phyloP scores from a whole-genome alignment of 2,797 vertebrate genomes.

The Esox masquinongy region DNA sequence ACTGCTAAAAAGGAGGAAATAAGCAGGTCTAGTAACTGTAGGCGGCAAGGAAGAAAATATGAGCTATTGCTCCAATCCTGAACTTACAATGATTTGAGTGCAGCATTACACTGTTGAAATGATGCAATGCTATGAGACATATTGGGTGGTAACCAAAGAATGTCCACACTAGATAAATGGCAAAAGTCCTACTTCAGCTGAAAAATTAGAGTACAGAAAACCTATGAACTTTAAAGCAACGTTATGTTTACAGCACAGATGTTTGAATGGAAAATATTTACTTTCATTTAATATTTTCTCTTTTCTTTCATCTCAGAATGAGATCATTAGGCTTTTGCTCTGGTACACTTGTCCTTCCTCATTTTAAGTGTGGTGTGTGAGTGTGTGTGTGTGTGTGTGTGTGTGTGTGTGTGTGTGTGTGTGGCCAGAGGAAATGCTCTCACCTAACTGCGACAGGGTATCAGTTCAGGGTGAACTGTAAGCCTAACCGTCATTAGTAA shows the following conservation, averaged over 20 bases:
- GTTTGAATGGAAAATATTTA: not conserved
- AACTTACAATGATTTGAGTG: not conserved
- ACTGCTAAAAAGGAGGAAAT: too few relatives aligned
- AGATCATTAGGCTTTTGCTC: constrained; percentile 16
- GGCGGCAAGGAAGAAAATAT: not conserved
- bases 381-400: constrained; percentile 38
- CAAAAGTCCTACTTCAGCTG: too few relatives aligned
- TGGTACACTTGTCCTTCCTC: constrained; percentile 65
- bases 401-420: constrained; percentile 39
- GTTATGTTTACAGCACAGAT: not conserved
- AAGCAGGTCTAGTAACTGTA: not conserved
- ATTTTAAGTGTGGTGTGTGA: constrained; percentile 71
- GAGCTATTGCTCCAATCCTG: not conserved
- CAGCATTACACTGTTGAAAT: not conserved
- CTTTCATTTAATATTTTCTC: not conserved
- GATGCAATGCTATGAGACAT: not conserved
- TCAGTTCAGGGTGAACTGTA: not conserved
- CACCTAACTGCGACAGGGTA: constrained; percentile 36
- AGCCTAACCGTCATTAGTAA: not conserved
- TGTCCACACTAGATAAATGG: not conserved
- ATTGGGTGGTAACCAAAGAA: not conserved
- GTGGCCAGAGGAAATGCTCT: constrained; percentile 46
- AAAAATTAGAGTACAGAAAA: not conserved
- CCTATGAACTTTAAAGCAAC: not conserved
- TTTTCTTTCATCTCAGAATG: not conserved